Evolutionary conservation across 2,113 vertebrate genomes (phyloP).

Genomic region (Vireo altiloquus): DNA sequence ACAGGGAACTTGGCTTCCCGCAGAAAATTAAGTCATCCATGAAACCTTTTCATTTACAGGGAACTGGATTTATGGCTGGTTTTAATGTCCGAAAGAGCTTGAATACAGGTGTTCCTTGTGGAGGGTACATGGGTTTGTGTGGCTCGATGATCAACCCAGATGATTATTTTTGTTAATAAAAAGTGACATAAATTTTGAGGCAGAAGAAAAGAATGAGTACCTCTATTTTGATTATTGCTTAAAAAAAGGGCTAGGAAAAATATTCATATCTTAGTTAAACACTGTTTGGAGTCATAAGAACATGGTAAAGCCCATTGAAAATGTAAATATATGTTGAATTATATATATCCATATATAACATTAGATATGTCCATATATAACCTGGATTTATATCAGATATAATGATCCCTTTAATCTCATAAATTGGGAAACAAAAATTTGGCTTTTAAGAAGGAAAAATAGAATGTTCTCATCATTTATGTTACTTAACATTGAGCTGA

Average conservation of each 20-base stretch:
- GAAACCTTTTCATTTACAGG: conserved; percentile 64
- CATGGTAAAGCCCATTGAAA: not conserved
- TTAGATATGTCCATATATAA: not conserved
- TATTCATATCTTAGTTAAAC: not conserved
- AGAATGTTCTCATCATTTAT: not conserved
- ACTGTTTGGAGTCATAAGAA: not conserved
- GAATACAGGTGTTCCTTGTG: not conserved
- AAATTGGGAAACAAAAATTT: not conserved
- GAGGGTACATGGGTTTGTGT: not conserved
- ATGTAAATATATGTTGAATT: not conserved
- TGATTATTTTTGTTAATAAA: not conserved
- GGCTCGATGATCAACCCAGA: not conserved
- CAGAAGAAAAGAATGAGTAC: not conserved
- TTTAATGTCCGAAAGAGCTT: not conserved
- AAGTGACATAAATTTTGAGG: not conserved
- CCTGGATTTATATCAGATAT: not conserved
- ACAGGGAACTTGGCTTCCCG: conserved; percentile 69
- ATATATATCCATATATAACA: not conserved
- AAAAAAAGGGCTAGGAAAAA: not conserved
- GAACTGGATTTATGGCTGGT: conserved; percentile 42
- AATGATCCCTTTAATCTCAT: not conserved
- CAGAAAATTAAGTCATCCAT: conserved; percentile 85
- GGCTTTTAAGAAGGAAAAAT: not conserved
- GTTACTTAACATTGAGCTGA: not conserved
- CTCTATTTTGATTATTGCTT: not conserved